These are phyloP conservation scores for Alouatta palliata DNA, from an alignment of 2,113 vertebrate genomes.

Conservation along the genomic window DNA sequence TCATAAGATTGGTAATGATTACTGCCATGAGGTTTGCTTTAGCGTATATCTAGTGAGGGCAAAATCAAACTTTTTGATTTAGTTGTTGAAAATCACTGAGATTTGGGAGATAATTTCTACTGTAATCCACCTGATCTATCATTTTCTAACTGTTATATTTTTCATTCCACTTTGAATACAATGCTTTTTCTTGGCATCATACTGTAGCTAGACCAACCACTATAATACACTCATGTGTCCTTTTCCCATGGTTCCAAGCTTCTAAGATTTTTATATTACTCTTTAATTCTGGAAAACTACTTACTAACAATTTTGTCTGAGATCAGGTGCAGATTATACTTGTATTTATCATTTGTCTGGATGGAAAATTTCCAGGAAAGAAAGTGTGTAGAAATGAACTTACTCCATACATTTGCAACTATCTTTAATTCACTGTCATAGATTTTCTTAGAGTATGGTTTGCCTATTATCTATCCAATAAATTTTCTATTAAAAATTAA, in stretches of 20 bases:
- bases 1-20: too few species aligned
- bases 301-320: too few species aligned
- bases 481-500: background rate
- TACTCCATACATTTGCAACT: too few species aligned
- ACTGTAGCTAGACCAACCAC: background rate
- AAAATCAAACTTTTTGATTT: background rate
- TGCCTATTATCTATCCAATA: background rate
- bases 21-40: background rate
- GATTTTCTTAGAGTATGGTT: background rate
- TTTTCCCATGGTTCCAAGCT: background rate
- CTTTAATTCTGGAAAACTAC: too few species aligned
- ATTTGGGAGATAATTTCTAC: background rate
- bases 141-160: background rate
- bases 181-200: background rate
- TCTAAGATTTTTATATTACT: too few species aligned
- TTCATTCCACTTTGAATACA: background rate
- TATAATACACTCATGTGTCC: too few species aligned
- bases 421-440: too few species aligned
- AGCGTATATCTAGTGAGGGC: background rate
- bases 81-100: background rate
- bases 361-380: too few species aligned
- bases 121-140: background rate
- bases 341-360: too few species aligned
- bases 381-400: too few species aligned
- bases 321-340: too few species aligned